A percentile compares a stretch with the other conserved stretches of the same genome.
Evolutionary conservation across 2,113 vertebrate species (phyloP).

Genomic region (Antigone vipio): DNA sequence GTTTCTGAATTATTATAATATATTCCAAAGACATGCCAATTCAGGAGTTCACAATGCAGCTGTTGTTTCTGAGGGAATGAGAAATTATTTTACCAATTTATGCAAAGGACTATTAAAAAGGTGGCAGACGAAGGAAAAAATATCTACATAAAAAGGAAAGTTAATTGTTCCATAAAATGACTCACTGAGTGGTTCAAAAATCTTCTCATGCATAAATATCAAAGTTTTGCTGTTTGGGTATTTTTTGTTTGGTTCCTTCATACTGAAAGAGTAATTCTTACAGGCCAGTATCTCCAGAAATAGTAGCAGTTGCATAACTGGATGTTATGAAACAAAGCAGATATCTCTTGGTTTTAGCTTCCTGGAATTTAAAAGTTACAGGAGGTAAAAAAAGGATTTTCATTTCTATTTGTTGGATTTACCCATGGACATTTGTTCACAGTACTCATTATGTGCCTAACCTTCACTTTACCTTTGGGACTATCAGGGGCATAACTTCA

Average conservation of each 20-base stretch:
- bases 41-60: slow-evolving; percentile 67
- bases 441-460: not conserved
- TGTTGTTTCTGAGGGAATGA: slow-evolving; percentile 62
- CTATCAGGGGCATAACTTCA: not conserved
- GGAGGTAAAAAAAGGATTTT: not conserved
- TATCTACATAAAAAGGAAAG: slow-evolving; percentile 58
- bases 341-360: not conserved
- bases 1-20: slow-evolving; percentile 60
- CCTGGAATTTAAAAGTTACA: not conserved
- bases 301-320: not conserved
- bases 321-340: slow-evolving; percentile 14
- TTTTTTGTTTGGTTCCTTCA: slow-evolving; percentile 42
- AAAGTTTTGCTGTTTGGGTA: slow-evolving; percentile 50
- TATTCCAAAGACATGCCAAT: slow-evolving; percentile 60
- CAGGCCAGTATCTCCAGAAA: slow-evolving; percentile 14
- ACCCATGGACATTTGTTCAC: not conserved
- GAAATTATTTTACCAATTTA: slow-evolving; percentile 64
- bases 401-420: not conserved
- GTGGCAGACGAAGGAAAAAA: slow-evolving; percentile 56
- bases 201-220: slow-evolving; percentile 58
- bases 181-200: slow-evolving; percentile 53
- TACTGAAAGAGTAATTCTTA: not conserved
- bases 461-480: not conserved
- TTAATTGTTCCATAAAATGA: slow-evolving; percentile 63
- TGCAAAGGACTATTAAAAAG: slow-evolving; percentile 56